These are phyloP conservation scores for Hapalemur alaotrensis DNA, from an alignment of 2,797 vertebrate species.

Conservation along the genomic window DNA sequence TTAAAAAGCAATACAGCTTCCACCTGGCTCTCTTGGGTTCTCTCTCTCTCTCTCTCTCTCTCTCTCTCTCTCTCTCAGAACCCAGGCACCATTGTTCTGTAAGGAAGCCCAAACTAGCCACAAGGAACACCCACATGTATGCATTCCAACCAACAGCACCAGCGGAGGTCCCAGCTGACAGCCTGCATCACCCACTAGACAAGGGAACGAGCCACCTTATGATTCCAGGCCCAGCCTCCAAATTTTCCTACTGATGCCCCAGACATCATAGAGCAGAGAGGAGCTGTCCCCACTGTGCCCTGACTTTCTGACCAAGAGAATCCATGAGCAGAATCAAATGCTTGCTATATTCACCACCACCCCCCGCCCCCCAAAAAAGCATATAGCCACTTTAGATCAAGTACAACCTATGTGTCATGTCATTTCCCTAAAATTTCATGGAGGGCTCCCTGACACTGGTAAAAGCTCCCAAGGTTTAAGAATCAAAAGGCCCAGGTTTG, in stretches of 20 bases:
- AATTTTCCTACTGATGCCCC: neutral
- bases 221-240: neutral
- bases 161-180: rapidly evolving
- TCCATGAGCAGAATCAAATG: neutral
- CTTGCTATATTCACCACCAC: too few species aligned
- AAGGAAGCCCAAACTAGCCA: neutral
- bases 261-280: neutral
- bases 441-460: neutral
- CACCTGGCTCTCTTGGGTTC: neutral
- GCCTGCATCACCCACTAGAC: rapidly evolving
- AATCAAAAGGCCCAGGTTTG: neutral
- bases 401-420: neutral
- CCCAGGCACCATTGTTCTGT: neutral
- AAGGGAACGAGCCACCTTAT: neutral
- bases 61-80: neutral
- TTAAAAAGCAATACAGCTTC: neutral
- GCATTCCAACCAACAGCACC: rapidly evolving
- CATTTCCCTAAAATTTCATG: neutral
- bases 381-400: neutral
- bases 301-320: neutral
- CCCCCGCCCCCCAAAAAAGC: neutral
- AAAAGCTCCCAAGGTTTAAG: neutral
- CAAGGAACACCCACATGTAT: rapidly evolving
- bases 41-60: neutral
- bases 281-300: neutral